phyloP scores from a whole-genome alignment of 2,797 vertebrate species.

The Geotrypetes seraphini region DNA sequence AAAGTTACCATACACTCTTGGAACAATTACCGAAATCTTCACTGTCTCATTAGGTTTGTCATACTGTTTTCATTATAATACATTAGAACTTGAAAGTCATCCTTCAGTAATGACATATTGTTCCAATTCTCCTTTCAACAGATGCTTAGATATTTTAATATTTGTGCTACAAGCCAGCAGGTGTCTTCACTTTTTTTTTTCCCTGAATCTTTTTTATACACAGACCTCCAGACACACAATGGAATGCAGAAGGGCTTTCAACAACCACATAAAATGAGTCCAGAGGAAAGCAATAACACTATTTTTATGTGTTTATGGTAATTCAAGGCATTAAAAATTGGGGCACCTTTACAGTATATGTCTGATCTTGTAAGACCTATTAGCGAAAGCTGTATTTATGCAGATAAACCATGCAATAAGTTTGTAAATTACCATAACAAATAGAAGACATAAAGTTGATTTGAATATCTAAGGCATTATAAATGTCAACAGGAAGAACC shows the following conservation, averaged over 20 bases:
- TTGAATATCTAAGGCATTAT: slow-evolving; percentile 58
- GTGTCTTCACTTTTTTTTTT: slow-evolving; percentile 81
- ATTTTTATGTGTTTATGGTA: slow-evolving; percentile 59
- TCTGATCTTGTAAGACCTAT: slow-evolving; percentile 40
- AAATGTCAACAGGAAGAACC: slow-evolving; percentile 50
- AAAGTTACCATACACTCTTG: slow-evolving; percentile 69
- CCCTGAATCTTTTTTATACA: slow-evolving; percentile 75
- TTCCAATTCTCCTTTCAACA: slow-evolving; percentile 66
- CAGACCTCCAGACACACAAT: slow-evolving; percentile 78
- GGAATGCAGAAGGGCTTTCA: slow-evolving; percentile 65
- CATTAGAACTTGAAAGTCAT: slow-evolving; percentile 79
- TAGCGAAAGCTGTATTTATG: slow-evolving; percentile 47
- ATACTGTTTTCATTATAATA: slow-evolving; percentile 89
- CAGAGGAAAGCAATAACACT: slow-evolving; percentile 45
- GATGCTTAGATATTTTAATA: slow-evolving; percentile 66
- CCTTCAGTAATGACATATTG: slow-evolving; percentile 77
- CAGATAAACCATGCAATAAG: slow-evolving; percentile 49
- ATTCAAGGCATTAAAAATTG: slow-evolving; percentile 50
- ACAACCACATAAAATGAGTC: slow-evolving; percentile 56
- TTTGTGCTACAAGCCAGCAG: slow-evolving; percentile 80
- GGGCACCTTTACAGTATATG: slow-evolving; percentile 39
- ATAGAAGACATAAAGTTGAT: slow-evolving; percentile 46
- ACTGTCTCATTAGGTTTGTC: slow-evolving; percentile 78
- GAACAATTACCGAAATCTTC: slow-evolving; percentile 65
- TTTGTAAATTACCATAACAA: slow-evolving; percentile 52